phyloP scores from a whole-genome alignment of 1,140 invertebrate species.

The Drosophila ambigua region DNA sequence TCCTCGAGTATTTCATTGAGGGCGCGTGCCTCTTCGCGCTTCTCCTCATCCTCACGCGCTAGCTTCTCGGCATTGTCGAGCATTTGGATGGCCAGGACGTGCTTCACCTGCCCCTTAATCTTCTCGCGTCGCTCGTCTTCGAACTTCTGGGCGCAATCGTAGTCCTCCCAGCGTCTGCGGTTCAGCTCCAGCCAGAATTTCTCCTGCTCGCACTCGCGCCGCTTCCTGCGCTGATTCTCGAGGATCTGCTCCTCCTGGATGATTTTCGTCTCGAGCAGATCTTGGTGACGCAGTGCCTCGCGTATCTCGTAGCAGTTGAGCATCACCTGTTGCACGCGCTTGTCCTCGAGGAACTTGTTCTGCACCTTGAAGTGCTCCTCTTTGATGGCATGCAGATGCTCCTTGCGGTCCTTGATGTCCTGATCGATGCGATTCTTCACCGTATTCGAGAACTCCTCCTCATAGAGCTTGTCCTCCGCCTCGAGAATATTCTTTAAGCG shows the following conservation, averaged over 20 bases:
- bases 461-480: slow-evolving; percentile 64
- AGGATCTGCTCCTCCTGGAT: slow-evolving; percentile 72
- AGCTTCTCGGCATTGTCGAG: slow-evolving; percentile 51
- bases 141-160: slow-evolving; percentile 34
- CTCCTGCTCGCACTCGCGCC: slow-evolving; percentile 55
- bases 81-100: slow-evolving; percentile 56
- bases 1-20: slow-evolving; percentile 58
- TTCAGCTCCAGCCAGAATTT: slow-evolving; percentile 64
- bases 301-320: slow-evolving; percentile 74
- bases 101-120: slow-evolving; percentile 43
- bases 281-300: slow-evolving; percentile 59
- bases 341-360: slow-evolving; percentile 56
- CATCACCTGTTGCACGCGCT: slow-evolving; percentile 68
- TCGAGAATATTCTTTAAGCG: slow-evolving; percentile 61
- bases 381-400: slow-evolving; percentile 58
- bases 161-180: slow-evolving; percentile 54
- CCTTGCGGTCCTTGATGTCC: slow-evolving; percentile 65
- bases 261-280: slow-evolving; percentile 52
- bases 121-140: slow-evolving; percentile 44
- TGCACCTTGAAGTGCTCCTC: slow-evolving; percentile 47
- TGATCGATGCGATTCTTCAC: slow-evolving; percentile 70
- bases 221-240: slow-evolving; percentile 58
- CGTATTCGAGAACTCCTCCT: slow-evolving; percentile 71
- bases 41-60: slow-evolving; percentile 31
- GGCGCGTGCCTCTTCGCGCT: slow-evolving; percentile 41